Percentiles rank a stretch among this genome's conserved stretches.
phyloP scores from a whole-genome alignment of 2,888 invertebrate genomes.

The Lathronympha strigana region DNA sequence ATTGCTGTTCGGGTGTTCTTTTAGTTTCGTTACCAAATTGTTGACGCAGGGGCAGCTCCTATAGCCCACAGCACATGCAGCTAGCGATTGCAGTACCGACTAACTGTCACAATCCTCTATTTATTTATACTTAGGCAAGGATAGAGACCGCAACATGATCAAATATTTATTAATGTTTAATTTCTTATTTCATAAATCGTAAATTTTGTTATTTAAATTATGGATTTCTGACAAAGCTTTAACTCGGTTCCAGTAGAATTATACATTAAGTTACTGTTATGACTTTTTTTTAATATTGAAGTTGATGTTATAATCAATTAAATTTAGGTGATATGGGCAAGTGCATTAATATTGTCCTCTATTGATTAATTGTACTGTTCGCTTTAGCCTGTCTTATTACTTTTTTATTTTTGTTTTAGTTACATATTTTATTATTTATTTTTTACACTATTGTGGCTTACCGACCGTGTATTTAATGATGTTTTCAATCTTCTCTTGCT shows the following conservation, averaged over 20 bases:
- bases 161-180: constrained; percentile 84
- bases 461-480: constrained; percentile 65
- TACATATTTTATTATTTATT: constrained; percentile 84
- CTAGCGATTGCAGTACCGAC: constrained; percentile 58
- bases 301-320: constrained; percentile 83
- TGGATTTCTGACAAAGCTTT: constrained; percentile 84
- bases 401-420: constrained; percentile 81
- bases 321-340: constrained; percentile 82
- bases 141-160: constrained; percentile 77
- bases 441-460: constrained; percentile 67
- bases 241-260: constrained; percentile 84
- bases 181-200: constrained; percentile 79
- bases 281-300: constrained; percentile 79
- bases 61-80: not conserved
- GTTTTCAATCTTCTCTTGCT: constrained; percentile 59
- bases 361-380: constrained; percentile 79
- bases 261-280: constrained; percentile 84
- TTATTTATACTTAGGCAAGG: constrained; percentile 62
- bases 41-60: constrained; percentile 71
- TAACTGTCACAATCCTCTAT: constrained; percentile 63
- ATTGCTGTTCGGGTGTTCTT: constrained; percentile 77
- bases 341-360: constrained; percentile 83
- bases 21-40: constrained; percentile 84
- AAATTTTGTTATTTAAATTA: constrained; percentile 83
- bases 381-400: constrained; percentile 79